These are phyloP conservation scores for Dicaeum eximium DNA, from an alignment of 2,113 vertebrate species.

Conservation along the genomic window DNA sequence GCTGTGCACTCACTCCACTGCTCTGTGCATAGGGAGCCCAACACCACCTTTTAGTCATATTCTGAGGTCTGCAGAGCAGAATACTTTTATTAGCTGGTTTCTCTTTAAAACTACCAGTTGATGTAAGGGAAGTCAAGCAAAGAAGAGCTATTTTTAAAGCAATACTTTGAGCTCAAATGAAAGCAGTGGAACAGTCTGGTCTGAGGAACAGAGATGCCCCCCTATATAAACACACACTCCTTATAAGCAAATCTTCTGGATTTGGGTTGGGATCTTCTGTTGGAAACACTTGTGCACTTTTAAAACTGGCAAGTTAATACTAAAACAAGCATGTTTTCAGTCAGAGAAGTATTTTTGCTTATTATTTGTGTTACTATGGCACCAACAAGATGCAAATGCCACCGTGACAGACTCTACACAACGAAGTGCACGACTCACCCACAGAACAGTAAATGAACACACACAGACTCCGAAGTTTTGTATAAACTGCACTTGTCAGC, in stretches of 20 bases:
- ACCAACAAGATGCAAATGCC: not conserved
- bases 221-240: not conserved
- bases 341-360: not conserved
- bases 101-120: not conserved
- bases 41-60: rapidly evolving
- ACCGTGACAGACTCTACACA: not conserved
- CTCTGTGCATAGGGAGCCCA: not conserved
- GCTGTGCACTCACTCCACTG: rapidly evolving
- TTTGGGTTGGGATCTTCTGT: not conserved
- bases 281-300: not conserved
- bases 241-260: not conserved
- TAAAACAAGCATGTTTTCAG: not conserved
- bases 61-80: not conserved
- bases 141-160: not conserved
- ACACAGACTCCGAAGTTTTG: not conserved
- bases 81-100: not conserved
- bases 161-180: not conserved
- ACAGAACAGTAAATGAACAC: not conserved
- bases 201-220: not conserved
- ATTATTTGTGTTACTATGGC: conserved; percentile 6
- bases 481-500: not conserved
- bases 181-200: not conserved
- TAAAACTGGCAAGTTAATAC: not conserved
- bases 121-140: not conserved
- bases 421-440: not conserved